phyloP scores from a whole-genome alignment of 2,888 invertebrate genomes.

The Stenolophus ochropezus region DNA sequence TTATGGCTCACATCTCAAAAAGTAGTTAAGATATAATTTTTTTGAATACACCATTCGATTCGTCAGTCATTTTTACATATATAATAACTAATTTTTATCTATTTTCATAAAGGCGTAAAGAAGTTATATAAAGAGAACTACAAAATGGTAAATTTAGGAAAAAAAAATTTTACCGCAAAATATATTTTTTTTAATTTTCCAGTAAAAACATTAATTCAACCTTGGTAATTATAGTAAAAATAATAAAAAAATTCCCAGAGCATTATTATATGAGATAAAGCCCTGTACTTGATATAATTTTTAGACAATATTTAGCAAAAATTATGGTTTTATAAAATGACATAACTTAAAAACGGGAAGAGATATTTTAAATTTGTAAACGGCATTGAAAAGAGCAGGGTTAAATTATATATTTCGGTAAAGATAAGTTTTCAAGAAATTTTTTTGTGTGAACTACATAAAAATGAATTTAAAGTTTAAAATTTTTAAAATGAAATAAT shows the following conservation, averaged over 20 bases:
- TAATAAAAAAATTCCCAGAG: not conserved
- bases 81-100: not conserved
- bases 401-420: not conserved
- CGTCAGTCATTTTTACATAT: not conserved
- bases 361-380: not conserved
- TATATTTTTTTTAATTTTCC: too few relatives aligned
- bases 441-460: too few relatives aligned
- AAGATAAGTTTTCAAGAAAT: too few relatives aligned
- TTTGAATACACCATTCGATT: not conserved
- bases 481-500: not conserved
- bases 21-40: not conserved
- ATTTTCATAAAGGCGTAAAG: not conserved
- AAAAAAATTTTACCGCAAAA: too few relatives aligned
- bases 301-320: too few relatives aligned
- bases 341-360: not conserved
- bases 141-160: not conserved
- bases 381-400: not conserved
- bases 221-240: not conserved
- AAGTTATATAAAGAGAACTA: not conserved
- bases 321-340: too few relatives aligned
- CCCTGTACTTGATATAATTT: too few relatives aligned
- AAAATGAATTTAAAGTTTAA: not conserved
- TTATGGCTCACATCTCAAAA: not conserved
- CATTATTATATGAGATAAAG: too few relatives aligned
- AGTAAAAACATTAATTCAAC: too few relatives aligned